Conservation (phyloP, 2,797 vertebrate genomes). For the Emydoidea blandingii region DNA sequence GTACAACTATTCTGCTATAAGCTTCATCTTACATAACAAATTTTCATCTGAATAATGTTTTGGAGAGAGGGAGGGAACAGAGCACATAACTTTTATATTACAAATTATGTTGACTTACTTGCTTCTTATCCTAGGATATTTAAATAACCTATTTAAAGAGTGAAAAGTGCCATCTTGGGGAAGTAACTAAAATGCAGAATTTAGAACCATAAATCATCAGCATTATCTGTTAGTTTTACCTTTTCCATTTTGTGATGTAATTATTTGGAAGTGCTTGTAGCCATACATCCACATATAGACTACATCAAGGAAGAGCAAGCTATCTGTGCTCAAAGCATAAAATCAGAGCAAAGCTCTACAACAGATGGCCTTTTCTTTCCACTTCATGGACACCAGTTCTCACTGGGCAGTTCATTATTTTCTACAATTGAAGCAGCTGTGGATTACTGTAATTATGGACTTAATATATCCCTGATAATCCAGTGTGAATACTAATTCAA, state of each 20-base stretch:
- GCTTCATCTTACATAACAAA: fast-evolving
- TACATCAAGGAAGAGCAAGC: background rate
- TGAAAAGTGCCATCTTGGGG: background rate
- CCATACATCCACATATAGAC: background rate
- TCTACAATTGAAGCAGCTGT: conserved; percentile 71
- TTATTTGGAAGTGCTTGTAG: conserved; percentile 14
- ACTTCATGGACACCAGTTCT: conserved; percentile 49
- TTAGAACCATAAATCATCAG: background rate
- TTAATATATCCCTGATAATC: conserved; percentile 62
- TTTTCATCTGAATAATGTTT: background rate
- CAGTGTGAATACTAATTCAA: conserved; percentile 71
- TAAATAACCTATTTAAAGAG: conserved; percentile 11
- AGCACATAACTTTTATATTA: background rate
- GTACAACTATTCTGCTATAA: fast-evolving
- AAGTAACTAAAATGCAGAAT: background rate
- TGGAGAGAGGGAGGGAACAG: background rate
- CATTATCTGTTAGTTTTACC: background rate
- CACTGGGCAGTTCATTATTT: conserved; percentile 69
- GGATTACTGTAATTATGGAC: conserved; percentile 76
- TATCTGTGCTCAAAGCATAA: background rate
- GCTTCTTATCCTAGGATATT: background rate
- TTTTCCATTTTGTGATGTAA: background rate
- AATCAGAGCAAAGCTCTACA: conserved; percentile 15
- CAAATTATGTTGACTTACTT: background rate
- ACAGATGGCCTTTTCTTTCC: conserved; percentile 57